Evolutionary conservation across 2,888 invertebrate genomes (phyloP), one percentile per base, ranked within the genome.

Genomic region (Fragum whitleyi): DNA sequence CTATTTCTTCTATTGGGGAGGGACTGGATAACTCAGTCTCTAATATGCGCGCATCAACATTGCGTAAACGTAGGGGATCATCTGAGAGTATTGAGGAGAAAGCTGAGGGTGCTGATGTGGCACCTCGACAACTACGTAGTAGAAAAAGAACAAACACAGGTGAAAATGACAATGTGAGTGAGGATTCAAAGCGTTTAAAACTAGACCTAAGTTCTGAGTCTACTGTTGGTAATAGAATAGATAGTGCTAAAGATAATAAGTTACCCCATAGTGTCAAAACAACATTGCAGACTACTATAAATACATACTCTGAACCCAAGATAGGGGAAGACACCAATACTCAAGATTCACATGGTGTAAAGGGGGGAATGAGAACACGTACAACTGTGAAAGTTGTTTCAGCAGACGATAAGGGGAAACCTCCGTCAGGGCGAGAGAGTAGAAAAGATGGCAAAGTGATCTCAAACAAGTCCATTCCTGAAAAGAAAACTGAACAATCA

Each of bases 301-400:
- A 67, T 67, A 71, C 57, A 39, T 47, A n/a, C 59, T 68, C 72
- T 69, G 76, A 77, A 36, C 28, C 36, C 59, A 69, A 68, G 21
- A 29, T 14, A 36, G 21, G 19, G 26, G 75, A 68, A 23, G 77
- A 77, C 29, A 69, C 72, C 29, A 36, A 55, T 59, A 73, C 79
- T 68, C 71, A 81, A 67, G 69, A 80, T n/a, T 68, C 78, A 53
- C 86, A 86, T 55, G 75, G 77, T 75, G 73, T 86, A 9, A 88
- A 88, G 79, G 79, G 79, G 62, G 87, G 87, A 55, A 67, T 87
- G 23, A 72, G 88, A 77, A 84, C 85, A 57, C 74, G 88, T 53
- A 83, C 84, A 62, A 87, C 86, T 59, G 51, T 77, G 28, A 86
- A 87, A 74, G 76, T 68, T 72, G 68, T 71, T n/a, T 72, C 69